Conservation (phyloP, 2,113 vertebrate genomes). For the Oxyura jamaicensis region DNA sequence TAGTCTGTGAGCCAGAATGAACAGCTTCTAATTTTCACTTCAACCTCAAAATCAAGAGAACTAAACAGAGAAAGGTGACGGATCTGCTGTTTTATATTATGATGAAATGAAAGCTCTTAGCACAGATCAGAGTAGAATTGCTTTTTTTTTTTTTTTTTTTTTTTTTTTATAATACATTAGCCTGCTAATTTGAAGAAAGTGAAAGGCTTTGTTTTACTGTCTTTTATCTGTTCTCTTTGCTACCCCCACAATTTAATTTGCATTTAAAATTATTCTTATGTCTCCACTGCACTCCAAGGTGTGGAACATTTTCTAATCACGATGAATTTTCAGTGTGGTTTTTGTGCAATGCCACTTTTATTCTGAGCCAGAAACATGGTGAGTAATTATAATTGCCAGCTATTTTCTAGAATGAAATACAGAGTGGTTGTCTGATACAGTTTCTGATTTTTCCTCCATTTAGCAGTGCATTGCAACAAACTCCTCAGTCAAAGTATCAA, state of each 20-base stretch:
- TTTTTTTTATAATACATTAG: conserved; percentile 75
- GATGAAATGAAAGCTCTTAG: conserved; percentile 77
- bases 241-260: conserved; percentile 85
- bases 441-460: conserved; percentile 57
- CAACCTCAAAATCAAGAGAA: conserved; percentile 75
- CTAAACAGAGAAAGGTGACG: conserved; percentile 71
- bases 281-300: conserved; percentile 78
- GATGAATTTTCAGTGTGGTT: conserved; percentile 67
- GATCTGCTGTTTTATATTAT: conserved; percentile 77
- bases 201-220: conserved; percentile 83
- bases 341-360: conserved; percentile 74
- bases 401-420: conserved; percentile 72
- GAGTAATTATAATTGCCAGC: conserved; percentile 76
- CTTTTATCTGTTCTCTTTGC: conserved; percentile 80
- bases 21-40: conserved; percentile 80
- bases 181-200: conserved; percentile 81
- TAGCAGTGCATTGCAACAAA: conserved; percentile 48
- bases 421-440: conserved; percentile 43
- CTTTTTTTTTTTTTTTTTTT: conserved; percentile 69
- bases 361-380: conserved; percentile 77
- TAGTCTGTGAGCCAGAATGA: conserved; percentile 70
- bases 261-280: conserved; percentile 83
- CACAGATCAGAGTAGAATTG: conserved; percentile 71
- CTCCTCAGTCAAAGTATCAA: conserved; percentile 54
- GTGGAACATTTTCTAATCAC: conserved; percentile 78